Evolutionary conservation across 2,113 vertebrate species (phyloP).

Genomic region (Coregonus clupeaformis): DNA sequence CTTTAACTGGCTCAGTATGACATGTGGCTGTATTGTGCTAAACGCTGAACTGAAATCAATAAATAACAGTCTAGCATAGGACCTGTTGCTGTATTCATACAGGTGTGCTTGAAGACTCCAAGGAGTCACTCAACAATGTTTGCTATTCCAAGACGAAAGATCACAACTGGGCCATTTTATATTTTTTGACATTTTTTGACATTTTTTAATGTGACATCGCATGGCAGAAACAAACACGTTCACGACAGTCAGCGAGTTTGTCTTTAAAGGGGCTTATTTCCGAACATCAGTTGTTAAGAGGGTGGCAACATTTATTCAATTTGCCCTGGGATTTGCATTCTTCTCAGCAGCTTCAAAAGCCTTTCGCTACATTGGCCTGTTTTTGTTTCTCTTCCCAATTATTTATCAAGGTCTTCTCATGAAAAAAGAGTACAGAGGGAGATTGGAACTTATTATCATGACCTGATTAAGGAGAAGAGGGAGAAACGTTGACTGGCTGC

Average conservation of each 20-base stretch:
- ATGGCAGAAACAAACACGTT: constrained; percentile 24
- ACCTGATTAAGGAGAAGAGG: constrained; percentile 46
- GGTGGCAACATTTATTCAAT: constrained; percentile 9
- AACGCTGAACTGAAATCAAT: too few relatives aligned
- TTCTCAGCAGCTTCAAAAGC: constrained; percentile 41
- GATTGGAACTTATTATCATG: constrained; percentile 45
- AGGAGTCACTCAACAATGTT: constrained; percentile 2
- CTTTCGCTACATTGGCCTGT: constrained; percentile 23
- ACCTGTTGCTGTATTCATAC: too few relatives aligned
- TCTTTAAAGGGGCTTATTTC: constrained; percentile 4
- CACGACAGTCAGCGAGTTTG: constrained; percentile 13
- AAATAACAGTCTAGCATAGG: too few relatives aligned
- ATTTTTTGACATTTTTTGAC: not conserved
- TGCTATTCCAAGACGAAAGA: not conserved
- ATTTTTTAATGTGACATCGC: too few relatives aligned
- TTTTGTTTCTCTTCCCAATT: constrained; percentile 34
- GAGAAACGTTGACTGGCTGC: constrained; percentile 23
- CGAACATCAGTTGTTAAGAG: constrained; percentile 26
- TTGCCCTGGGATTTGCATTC: constrained; percentile 5
- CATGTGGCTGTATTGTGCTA: too few relatives aligned
- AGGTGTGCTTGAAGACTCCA: not conserved
- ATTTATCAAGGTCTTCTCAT: constrained; percentile 57
- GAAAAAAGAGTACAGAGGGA: constrained; percentile 36
- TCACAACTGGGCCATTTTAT: not conserved
- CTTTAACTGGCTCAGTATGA: too few relatives aligned